phyloP scores from a whole-genome alignment of 2,888 invertebrate species.

The Spodoptera picta region DNA sequence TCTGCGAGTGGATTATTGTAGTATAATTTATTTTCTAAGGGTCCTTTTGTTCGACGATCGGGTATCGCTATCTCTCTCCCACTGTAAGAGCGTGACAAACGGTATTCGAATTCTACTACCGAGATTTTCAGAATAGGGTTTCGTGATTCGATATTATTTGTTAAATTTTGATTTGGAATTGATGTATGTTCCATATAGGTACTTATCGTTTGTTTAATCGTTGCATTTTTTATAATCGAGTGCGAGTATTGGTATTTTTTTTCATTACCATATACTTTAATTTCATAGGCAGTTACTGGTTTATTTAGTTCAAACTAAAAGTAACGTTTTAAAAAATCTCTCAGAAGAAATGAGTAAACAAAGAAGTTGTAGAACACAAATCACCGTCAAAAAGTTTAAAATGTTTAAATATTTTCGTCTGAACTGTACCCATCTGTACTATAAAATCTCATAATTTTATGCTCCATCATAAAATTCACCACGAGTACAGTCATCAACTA shows the following conservation, averaged over 20 bases:
- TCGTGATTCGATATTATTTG: constrained; percentile 46
- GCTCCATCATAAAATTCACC: too few species aligned
- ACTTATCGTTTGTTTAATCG: constrained; percentile 28
- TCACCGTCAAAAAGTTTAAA: too few species aligned
- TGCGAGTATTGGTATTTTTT: not conserved
- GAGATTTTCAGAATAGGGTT: constrained; percentile 60
- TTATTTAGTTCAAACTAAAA: too few species aligned
- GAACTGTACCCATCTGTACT: too few species aligned
- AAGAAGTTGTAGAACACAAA: too few species aligned
- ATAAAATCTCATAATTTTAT: too few species aligned
- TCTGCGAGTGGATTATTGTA: constrained; percentile 38
- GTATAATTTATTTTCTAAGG: constrained; percentile 61
- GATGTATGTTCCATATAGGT: constrained; percentile 28
- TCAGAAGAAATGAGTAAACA: too few species aligned
- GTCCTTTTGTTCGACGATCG: constrained; percentile 66
- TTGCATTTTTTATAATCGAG: not conserved
- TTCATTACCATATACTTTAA: not conserved
- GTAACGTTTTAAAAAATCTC: too few species aligned
- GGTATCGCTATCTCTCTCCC: constrained; percentile 59
- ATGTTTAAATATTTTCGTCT: too few species aligned
- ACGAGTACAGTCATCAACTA: constrained; percentile 15
- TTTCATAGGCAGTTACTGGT: too few species aligned
- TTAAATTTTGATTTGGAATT: constrained; percentile 40
- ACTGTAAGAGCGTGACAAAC: constrained; percentile 55
- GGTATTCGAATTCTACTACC: constrained; percentile 57